Base-by-base conservation (phyloP, 1,140 invertebrate genomes). In the Lysiphlebus fabarum region DNA sequence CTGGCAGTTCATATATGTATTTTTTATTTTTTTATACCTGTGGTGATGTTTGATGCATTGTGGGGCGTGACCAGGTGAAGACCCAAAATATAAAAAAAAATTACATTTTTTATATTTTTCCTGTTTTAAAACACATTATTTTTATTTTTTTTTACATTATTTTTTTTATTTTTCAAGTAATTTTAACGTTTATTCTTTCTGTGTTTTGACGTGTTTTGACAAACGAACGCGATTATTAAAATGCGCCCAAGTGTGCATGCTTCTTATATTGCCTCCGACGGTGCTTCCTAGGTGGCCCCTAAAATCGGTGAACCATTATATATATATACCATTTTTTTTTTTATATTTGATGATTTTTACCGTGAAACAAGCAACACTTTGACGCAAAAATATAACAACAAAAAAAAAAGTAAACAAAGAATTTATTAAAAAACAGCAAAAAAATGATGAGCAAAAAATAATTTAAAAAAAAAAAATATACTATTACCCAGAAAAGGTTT, bases 181-280 rank as follows among this genome's bases (percentile, higher is more conserved):
- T 26, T 26, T 26, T 26, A 2, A 26, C 17, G 61, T 58, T 57
- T 59, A 40, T 2, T 11, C 40, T 65, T 68, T 71, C 69, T 64
- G 65, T 78, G 75, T 78, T 77, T 76, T 78, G 76, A 78, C 73
- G 70, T 78, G 76, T 78, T 77, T 77, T 77, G 76, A 78, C 76
- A 77, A 78, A 77, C 74, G 71, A 69, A 67, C 72, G 70, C 74
- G 71, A 78, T 78, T 77, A 75, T 75, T 26, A 68, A 61, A 63
- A 68, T 54, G 51, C 42, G 40, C 48, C n/a, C 38, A 36, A 54
- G 55, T 44, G 53, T 58, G 34, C 36, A 60, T 26, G 51, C 43
- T 55, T 71, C 68, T 67, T 59, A 70, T 67, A 54, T 67, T 66
- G 62, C 66, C 68, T 64, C 73, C 71, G 64, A 68, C 67, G 43